Base-by-base conservation (phyloP, 2,113 vertebrate species). In the Petrocephalus microphthalmus region DNA sequence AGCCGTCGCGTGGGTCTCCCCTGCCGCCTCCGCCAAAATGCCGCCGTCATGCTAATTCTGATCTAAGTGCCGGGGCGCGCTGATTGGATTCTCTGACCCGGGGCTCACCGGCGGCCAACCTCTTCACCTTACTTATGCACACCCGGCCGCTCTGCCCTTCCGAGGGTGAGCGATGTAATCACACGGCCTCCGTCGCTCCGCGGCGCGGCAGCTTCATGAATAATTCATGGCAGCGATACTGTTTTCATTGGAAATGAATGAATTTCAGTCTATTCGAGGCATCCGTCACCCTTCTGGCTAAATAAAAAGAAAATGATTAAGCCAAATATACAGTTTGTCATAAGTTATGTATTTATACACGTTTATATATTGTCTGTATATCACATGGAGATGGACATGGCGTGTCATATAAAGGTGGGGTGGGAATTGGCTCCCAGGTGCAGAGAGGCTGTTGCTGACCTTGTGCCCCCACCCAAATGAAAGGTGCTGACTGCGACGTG, bases 401-500 rank as follows among this genome's bases (percentile, higher is more conserved):
- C 20, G 19, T 81, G 78, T 82, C 37, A 6, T 37, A 20, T 82
- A 20, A 82, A 22, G 78, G 42, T 87, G 37, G 13, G 8, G 57
- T 2, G n/a, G 60, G 17, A 6, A 49, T 10, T 71, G 37, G 86
- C 64, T 51, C 81, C 33, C 22, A 49, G 81, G 29, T 10, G 81
- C 81, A n/a, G 81, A 42, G 60, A 8, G 60, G 60, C 60, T 29
- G n/a, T 37, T 84, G 37, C 33, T 60, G 54, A 84, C 81, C 42
- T 20, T 84, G 7, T 84, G 83, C 45, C 13, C 25, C 25, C 15
- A 47, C 51, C 67, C 25, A 11, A 29, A 37, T 33, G 83, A 45
- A 81, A 96, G 95, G 95, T 53, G 94, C 95, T 5, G 94, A 96
- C 92, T 96, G 94, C 3, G 95, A 96, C 2, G 95, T 96, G 87